Evolutionary conservation across 2,888 invertebrate genomes (phyloP).

Genomic region (Exocentrus adspersus): DNA sequence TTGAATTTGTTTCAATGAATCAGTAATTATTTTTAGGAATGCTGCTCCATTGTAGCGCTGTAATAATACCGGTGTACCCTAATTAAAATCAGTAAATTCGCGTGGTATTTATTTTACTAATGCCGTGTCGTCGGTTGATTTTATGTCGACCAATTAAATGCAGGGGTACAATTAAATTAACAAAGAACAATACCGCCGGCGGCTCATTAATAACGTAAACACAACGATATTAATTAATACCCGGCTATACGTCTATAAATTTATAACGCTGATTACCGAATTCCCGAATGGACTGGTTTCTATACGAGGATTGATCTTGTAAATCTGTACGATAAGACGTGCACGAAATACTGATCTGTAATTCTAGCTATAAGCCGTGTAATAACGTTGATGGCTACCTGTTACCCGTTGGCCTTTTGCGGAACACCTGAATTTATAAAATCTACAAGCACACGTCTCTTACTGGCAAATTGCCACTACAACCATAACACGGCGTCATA

Average conservation of each 20-base stretch:
- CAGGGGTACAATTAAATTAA: background rate
- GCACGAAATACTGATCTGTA: background rate
- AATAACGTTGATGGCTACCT: background rate
- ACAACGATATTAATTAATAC: background rate
- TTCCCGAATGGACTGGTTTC: background rate
- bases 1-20: too few relatives aligned
- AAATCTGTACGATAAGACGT: too few relatives aligned
- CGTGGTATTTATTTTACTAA: background rate
- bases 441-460: background rate
- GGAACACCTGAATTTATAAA: conserved; percentile 7
- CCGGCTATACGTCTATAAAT: background rate
- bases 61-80: too few relatives aligned
- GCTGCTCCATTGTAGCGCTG: too few relatives aligned
- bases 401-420: background rate
- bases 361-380: background rate
- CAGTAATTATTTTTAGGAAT: too few relatives aligned
- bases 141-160: background rate
- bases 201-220: background rate
- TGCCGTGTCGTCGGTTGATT: background rate
- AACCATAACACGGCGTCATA: conserved; percentile 28
- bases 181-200: background rate
- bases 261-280: conserved; percentile 3
- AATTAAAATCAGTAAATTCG: background rate
- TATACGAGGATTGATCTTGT: too few relatives aligned
- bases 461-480: conserved; percentile 2